Conservation (phyloP, 2,888 invertebrate species). For the Lysandra bellargus region DNA sequence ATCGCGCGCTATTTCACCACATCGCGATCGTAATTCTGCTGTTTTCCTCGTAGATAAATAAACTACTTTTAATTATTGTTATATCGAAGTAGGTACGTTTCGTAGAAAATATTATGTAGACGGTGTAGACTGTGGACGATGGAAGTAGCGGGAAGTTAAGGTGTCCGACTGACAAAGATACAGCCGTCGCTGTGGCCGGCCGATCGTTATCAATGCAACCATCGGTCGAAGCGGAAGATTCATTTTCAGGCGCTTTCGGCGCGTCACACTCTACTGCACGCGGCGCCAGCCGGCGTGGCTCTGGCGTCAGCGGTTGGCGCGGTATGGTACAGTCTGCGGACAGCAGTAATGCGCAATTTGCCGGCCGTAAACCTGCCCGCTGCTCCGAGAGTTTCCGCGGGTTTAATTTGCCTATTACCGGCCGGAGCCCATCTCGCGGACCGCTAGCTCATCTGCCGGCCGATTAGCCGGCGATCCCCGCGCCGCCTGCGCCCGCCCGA, state of each 20-base stretch:
- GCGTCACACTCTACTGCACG: no score
- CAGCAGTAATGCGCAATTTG: not conserved
- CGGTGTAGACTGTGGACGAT: not conserved
- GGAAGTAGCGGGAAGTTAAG: not conserved
- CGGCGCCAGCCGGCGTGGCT: not conserved
- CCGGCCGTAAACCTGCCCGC: not conserved
- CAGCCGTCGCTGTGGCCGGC: no score
- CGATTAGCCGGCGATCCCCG: slow-evolving; percentile 24
- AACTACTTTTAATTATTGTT: not conserved
- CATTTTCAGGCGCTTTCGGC: no score
- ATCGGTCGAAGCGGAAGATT: no score
- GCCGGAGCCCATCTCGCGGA: slow-evolving; percentile 22
- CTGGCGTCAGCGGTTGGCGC: not conserved
- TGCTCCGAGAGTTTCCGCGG: not conserved
- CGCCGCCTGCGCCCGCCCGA: not conserved
- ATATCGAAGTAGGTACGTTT: not conserved
- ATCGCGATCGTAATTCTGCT: not conserved
- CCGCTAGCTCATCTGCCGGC: slow-evolving; percentile 32
- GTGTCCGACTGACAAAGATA: no score
- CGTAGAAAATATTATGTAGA: not conserved
- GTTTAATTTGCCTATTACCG: slow-evolving; percentile 31
- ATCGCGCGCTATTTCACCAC: not conserved
- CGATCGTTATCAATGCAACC: no score
- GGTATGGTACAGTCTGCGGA: not conserved
- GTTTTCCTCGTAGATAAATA: not conserved